Percentiles rank a stretch among this genome's conserved stretches.
These are phyloP conservation scores for Rhagonycha fulva DNA, from an alignment of 2,888 invertebrate species.

Conservation along the genomic window DNA sequence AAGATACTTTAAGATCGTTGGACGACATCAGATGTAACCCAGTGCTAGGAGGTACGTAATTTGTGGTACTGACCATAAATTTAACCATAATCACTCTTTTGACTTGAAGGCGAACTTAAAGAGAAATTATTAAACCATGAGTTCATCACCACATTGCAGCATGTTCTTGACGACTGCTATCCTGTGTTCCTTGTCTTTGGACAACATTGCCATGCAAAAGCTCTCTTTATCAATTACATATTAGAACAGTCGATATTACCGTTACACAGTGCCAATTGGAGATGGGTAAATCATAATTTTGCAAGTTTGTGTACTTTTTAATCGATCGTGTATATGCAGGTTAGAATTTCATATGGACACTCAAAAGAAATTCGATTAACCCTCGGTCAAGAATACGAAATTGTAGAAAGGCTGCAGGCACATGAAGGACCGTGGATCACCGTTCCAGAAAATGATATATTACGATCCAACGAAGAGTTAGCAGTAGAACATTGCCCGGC, in stretches of 20 bases:
- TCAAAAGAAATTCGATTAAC: slow-evolving; percentile 65
- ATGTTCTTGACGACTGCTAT: slow-evolving; percentile 47
- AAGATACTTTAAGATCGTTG: slow-evolving; percentile 49
- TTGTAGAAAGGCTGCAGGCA: slow-evolving; percentile 72
- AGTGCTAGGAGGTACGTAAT: slow-evolving; percentile 47
- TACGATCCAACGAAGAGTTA: slow-evolving; percentile 62
- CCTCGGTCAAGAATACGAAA: slow-evolving; percentile 69
- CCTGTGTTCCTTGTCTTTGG: slow-evolving; percentile 77
- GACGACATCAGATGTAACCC: slow-evolving; percentile 50
- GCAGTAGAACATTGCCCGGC: slow-evolving; percentile 68
- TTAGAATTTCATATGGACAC: slow-evolving; percentile 64
- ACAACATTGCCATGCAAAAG: slow-evolving; percentile 70
- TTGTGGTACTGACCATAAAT: slow-evolving; percentile 3
- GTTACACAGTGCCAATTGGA: slow-evolving; percentile 61
- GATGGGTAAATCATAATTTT: slow-evolving; percentile 62
- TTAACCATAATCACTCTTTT: not conserved
- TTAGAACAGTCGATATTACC: slow-evolving; percentile 71
- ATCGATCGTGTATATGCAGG: slow-evolving; percentile 46
- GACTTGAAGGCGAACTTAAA: slow-evolving; percentile 47
- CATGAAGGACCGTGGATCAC: slow-evolving; percentile 71
- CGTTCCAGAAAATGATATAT: slow-evolving; percentile 67
- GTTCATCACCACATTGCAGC: slow-evolving; percentile 43
- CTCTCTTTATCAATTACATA: slow-evolving; percentile 72
- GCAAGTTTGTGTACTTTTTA: not conserved
- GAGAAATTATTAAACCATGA: slow-evolving; percentile 46